Conservation (phyloP, 2,113 vertebrate species). For the Neogale vison region DNA sequence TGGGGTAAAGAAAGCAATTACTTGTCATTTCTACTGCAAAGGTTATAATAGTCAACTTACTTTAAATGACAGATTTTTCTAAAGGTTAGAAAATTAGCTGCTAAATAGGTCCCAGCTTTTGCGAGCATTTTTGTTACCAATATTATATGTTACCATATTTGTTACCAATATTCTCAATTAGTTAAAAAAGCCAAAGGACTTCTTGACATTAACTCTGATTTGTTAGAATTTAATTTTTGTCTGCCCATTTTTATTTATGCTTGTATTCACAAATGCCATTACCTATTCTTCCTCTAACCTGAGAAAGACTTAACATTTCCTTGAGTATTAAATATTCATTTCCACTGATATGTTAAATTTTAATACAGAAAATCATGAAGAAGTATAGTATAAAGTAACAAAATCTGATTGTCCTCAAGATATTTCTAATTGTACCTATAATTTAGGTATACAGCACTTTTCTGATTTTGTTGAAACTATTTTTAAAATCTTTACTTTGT, state of each 20-base stretch:
- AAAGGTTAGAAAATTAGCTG: slow-evolving; percentile 74
- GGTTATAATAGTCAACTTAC: slow-evolving; percentile 66
- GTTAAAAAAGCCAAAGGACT: slow-evolving; percentile 49
- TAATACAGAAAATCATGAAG: background rate
- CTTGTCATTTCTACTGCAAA: slow-evolving; percentile 71
- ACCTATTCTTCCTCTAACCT: background rate
- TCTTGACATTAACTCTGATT: background rate
- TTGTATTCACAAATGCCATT: background rate
- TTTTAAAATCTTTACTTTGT: background rate
- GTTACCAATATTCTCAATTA: slow-evolving; percentile 60
- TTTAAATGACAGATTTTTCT: slow-evolving; percentile 74
- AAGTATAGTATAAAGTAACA: background rate
- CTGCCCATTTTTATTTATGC: slow-evolving; percentile 15
- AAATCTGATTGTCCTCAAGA: slow-evolving; percentile 17
- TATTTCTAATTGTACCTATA: background rate
- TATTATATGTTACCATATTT: slow-evolving; percentile 63
- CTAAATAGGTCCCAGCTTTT: slow-evolving; percentile 69
- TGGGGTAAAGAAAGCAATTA: slow-evolving; percentile 37
- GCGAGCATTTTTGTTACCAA: slow-evolving; percentile 70
- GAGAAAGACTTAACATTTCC: background rate
- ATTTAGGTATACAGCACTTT: background rate
- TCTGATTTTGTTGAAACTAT: background rate
- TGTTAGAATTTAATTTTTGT: slow-evolving; percentile 52
- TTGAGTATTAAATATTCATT: slow-evolving; percentile 13
- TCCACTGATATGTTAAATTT: background rate